These are phyloP conservation scores for Drosophila ustulata DNA, from an alignment of 2,888 invertebrate species.

Conservation along the genomic window DNA sequence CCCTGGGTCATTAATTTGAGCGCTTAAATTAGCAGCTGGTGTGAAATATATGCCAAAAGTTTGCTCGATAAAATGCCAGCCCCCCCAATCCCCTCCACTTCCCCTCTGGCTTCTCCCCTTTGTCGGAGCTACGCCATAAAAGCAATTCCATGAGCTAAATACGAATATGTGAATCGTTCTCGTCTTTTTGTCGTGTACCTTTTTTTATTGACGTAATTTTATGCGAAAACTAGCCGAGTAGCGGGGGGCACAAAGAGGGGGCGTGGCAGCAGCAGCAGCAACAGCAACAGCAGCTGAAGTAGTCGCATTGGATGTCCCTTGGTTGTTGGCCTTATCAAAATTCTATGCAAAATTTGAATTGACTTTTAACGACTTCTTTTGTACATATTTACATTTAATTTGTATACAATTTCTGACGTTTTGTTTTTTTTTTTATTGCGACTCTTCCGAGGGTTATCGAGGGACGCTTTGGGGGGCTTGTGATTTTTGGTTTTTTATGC, in stretches of 20 bases:
- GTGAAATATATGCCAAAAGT: slow-evolving; percentile 76
- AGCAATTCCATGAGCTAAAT: slow-evolving; percentile 25
- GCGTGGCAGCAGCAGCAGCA: background rate
- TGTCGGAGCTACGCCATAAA: slow-evolving; percentile 18
- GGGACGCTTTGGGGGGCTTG: background rate
- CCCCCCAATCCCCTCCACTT: background rate
- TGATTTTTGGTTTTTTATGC: slow-evolving; percentile 48
- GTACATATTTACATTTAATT: slow-evolving; percentile 75
- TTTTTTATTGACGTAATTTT: slow-evolving; percentile 75
- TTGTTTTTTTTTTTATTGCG: slow-evolving; percentile 38
- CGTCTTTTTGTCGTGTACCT: slow-evolving; percentile 58
- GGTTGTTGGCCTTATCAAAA: slow-evolving; percentile 58
- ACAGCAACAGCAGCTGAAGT: background rate
- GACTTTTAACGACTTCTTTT: slow-evolving; percentile 77
- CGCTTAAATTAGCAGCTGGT: slow-evolving; percentile 78
- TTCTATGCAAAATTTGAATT: slow-evolving; percentile 79
- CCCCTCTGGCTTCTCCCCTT: too few relatives aligned
- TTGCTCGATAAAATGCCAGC: slow-evolving; percentile 73
- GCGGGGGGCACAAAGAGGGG: background rate
- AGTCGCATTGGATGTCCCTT: slow-evolving; percentile 6
- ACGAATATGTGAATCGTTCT: slow-evolving; percentile 21
- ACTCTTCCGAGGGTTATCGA: background rate
- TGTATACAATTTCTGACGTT: slow-evolving; percentile 69
- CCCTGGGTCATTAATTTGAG: slow-evolving; percentile 67
- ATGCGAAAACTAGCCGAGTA: slow-evolving; percentile 63